Percentiles rank a stretch among this genome's conserved stretches.
Evolutionary conservation across 2,113 vertebrate species (phyloP).

Genomic region (Tachycineta bicolor): DNA sequence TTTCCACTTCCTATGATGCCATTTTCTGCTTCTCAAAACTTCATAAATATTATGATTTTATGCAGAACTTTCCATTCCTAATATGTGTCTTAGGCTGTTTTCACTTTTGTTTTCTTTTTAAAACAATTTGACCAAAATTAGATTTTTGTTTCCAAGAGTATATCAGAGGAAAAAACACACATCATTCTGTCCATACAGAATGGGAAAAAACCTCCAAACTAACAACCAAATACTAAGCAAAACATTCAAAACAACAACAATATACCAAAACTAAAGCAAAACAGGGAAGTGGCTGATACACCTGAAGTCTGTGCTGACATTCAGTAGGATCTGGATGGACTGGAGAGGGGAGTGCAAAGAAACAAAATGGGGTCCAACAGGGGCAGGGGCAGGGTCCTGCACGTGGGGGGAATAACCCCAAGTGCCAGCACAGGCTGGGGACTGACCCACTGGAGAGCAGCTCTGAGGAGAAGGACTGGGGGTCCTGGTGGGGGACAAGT

Average conservation of each 20-base stretch:
- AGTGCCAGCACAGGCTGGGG: neutral
- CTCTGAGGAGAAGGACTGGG: neutral
- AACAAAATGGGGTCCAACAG: fast-evolving
- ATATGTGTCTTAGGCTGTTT: neutral
- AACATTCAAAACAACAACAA: neutral
- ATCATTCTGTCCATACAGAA: neutral
- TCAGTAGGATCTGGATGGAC: neutral
- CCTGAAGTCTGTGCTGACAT: neutral
- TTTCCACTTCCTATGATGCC: neutral
- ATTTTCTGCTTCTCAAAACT: neutral
- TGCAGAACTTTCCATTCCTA: neutral
- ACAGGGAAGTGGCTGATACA: neutral
- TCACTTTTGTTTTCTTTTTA: neutral
- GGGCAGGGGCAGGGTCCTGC: neutral
- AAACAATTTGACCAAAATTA: neutral
- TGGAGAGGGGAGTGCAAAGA: neutral
- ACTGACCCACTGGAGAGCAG: neutral
- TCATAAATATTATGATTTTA: neutral
- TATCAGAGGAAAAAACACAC: neutral
- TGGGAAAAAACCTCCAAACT: neutral
- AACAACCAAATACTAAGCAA: neutral
- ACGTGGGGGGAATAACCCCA: neutral
- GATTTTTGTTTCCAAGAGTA: neutral
- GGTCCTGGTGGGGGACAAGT: neutral
- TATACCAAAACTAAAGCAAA: neutral